A percentile compares a stretch with the other conserved stretches of the same genome.
These are phyloP conservation scores for Cinclus cinclus DNA, from an alignment of 2,113 vertebrate genomes.

Conservation along the genomic window DNA sequence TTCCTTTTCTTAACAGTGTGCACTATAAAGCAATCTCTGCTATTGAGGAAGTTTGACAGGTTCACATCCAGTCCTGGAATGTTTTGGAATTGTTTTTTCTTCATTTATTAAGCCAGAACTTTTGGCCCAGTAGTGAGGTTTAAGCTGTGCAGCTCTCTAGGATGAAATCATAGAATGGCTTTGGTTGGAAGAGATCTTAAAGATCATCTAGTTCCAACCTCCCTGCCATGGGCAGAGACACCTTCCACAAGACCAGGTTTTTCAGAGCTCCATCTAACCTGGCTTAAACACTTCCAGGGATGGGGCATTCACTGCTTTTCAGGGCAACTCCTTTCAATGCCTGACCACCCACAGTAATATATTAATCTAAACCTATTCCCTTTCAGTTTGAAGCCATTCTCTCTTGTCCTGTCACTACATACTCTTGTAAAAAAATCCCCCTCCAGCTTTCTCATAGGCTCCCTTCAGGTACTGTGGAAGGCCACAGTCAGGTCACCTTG, in stretches of 20 bases:
- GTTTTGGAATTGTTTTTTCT: not conserved
- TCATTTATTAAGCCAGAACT: not conserved
- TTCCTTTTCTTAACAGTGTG: not conserved
- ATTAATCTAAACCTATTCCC: not conserved
- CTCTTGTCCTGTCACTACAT: not conserved
- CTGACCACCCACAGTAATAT: not conserved
- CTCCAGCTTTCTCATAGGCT: not conserved
- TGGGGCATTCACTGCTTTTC: not conserved
- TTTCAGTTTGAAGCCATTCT: not conserved
- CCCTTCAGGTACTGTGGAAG: not conserved
- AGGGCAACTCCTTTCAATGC: not conserved
- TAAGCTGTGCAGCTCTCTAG: not conserved
- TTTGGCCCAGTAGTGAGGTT: not conserved
- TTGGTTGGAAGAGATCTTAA: not conserved
- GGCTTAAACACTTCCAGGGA: not conserved
- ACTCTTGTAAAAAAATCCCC: not conserved
- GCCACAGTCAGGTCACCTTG: not conserved
- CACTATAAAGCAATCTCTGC: not conserved
- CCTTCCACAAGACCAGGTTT: not conserved
- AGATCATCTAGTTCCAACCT: not conserved
- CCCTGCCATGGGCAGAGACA: not conserved
- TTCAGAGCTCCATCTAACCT: not conserved
- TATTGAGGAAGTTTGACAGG: not conserved
- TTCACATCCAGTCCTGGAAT: not conserved
- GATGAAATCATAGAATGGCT: not conserved